Conservation (phyloP, 2,888 invertebrate genomes). For the Pseudolycoriella hygida region DNA sequence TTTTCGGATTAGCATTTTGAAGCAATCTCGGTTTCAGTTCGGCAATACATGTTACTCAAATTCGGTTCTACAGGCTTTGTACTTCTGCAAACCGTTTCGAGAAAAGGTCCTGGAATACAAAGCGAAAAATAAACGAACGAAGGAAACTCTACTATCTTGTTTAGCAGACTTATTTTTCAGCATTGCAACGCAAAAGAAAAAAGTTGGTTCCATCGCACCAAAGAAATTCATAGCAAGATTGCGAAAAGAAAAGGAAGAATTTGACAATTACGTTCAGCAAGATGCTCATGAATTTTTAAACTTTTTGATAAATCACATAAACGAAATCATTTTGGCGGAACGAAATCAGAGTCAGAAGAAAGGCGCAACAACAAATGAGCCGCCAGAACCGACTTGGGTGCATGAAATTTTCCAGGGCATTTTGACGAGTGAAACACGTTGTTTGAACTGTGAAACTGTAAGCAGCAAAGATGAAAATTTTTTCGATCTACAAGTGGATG, state of each 20-base stretch:
- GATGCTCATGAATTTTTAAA: constrained; percentile 99
- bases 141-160: constrained; percentile 94
- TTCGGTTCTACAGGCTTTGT: constrained; percentile 96
- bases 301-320: constrained; percentile 95
- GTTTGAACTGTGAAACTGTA: constrained; percentile 98
- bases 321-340: constrained; percentile 87
- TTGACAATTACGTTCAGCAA: constrained; percentile 99
- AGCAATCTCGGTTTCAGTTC: constrained; percentile 47
- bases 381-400: constrained; percentile 86
- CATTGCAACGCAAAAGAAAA: constrained; percentile 99
- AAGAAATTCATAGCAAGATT: constrained; percentile 98
- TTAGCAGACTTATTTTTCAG: constrained; percentile 97
- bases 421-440: constrained; percentile 95
- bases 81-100: constrained; percentile 97
- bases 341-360: constrained; percentile 23
- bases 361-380: constrained; percentile 23
- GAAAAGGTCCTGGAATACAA: constrained; percentile 98
- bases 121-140: constrained; percentile 84
- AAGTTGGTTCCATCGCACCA: constrained; percentile 97
- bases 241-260: constrained; percentile 97
- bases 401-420: constrained; percentile 99
- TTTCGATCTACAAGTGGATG: constrained; percentile 96
- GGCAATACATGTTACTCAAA: constrained; percentile 99
- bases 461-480: constrained; percentile 99
- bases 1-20: too few relatives aligned